Percentiles rank a stretch among this genome's conserved stretches.
phyloP scores from a whole-genome alignment of 1,140 invertebrate genomes.

The Aleiodes sp. region DNA sequence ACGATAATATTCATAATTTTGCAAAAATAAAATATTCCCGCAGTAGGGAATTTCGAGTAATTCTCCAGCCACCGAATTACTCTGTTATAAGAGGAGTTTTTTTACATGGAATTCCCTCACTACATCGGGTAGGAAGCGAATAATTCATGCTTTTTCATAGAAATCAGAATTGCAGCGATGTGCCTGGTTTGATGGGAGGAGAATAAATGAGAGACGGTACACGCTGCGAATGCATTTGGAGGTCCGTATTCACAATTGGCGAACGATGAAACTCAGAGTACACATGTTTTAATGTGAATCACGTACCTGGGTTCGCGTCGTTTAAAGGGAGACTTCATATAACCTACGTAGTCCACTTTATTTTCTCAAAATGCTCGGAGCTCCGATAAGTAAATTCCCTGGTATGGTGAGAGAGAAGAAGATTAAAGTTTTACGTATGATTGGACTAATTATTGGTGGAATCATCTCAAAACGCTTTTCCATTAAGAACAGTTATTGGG shows the following conservation, averaged over 20 bases:
- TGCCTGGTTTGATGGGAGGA: background rate
- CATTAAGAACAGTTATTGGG: too few relatives aligned
- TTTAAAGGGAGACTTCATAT: slow-evolving; percentile 3
- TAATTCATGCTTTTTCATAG: background rate
- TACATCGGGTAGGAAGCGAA: background rate
- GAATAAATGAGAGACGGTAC: slow-evolving; percentile 15
- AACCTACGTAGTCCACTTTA: slow-evolving; percentile 9
- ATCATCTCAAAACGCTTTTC: too few relatives aligned
- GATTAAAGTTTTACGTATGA: background rate
- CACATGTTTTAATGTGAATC: slow-evolving; percentile 16
- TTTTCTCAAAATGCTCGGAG: background rate
- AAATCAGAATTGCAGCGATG: background rate
- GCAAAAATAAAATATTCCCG: too few relatives aligned
- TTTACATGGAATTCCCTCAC: background rate
- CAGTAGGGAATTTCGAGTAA: too few relatives aligned
- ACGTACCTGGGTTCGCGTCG: background rate
- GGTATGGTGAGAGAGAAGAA: too few relatives aligned
- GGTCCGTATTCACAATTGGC: background rate
- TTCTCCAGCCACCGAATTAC: too few relatives aligned
- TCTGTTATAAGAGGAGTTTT: background rate
- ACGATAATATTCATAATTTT: too few relatives aligned
- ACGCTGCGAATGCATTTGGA: background rate
- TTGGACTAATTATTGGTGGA: too few relatives aligned
- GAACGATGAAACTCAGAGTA: slow-evolving; percentile 18
- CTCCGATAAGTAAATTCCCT: background rate